Base-by-base conservation (phyloP, 2,888 invertebrate species). In the Leptopilina drosophilae region DNA sequence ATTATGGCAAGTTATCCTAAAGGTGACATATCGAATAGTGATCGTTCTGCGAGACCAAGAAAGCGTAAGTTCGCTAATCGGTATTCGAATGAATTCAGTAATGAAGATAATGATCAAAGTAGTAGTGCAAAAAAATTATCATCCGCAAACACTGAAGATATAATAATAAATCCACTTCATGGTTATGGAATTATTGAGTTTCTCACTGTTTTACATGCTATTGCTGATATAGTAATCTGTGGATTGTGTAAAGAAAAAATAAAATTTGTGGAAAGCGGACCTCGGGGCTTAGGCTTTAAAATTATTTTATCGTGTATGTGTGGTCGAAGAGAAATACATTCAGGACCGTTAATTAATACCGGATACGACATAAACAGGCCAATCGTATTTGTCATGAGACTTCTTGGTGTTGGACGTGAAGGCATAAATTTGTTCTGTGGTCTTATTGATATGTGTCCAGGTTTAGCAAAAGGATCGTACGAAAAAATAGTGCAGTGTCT, bases 291-390 rank as follows among this genome's bases (percentile, higher is more conserved):
- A 26, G 69, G 82, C 33, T 86, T 85, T 69, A 84, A 85, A 81
- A 77, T 83, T 42, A 76, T 81, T 46, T 73, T 82, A 11, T 9
- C 15, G 26, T 84, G 84, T 76, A 11, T 26, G 11, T 84, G 84
- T 79, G 82, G 84, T 77, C 5, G 20, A 67, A 59, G 78, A 78
- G 62, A 82, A 79, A 84, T 86, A 5, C 76, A 84, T 77, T 86
- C 85, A 42, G 76, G 82, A 56, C 84, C 85, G 14, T 81, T 81
- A 15, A 78, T 85, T 15, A 79, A 82, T 66, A 84, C 79, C 76
- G 86, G 84, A 1, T 87, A 76, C 75, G 86, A 87, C 80, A 80
- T 87, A 64, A 87, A 87, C 73, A 77, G 84, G 49, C 53, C 84
- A 78, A 78, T 87, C 2, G 26, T 84, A 26, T 81, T 83, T 77